Percentiles rank a stretch among this genome's conserved stretches.
phyloP scores from a whole-genome alignment of 2,113 vertebrate genomes.

The Suricata suricatta region DNA sequence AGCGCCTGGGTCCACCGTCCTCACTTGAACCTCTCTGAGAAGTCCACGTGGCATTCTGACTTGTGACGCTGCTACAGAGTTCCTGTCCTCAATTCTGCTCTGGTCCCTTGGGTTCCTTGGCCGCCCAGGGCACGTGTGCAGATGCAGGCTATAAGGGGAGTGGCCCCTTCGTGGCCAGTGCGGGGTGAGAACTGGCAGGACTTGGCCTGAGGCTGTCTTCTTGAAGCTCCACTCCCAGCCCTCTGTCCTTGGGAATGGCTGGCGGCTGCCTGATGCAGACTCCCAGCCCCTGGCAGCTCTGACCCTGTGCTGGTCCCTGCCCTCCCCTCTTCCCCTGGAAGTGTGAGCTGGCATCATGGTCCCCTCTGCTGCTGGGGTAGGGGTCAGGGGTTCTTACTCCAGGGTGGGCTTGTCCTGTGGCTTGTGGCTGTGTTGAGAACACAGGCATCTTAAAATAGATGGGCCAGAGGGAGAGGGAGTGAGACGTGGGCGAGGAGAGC shows the following conservation, averaged over 20 bases:
- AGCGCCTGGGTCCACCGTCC: background rate
- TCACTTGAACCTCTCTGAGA: background rate
- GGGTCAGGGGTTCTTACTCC: background rate
- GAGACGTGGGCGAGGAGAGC: background rate
- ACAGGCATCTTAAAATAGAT: background rate
- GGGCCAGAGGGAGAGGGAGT: background rate
- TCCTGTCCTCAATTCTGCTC: background rate
- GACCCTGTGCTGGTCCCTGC: background rate
- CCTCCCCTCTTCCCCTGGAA: background rate
- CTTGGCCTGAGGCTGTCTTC: background rate
- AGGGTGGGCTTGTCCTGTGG: fast-evolving
- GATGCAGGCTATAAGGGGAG: background rate
- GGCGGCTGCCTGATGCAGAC: background rate
- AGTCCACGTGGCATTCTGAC: background rate
- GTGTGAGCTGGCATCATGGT: background rate
- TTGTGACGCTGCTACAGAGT: background rate
- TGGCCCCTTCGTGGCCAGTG: background rate
- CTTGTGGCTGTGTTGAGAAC: fast-evolving
- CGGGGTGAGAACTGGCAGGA: background rate
- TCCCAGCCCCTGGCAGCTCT: background rate
- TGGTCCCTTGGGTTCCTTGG: background rate
- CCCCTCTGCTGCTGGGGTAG: background rate
- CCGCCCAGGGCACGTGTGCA: background rate
- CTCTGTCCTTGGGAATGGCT: background rate
- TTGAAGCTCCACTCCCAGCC: background rate